Percentiles rank a stretch among this genome's conserved stretches.
Evolutionary conservation across 2,113 vertebrate species (phyloP).

Genomic region (Cebidichthys violaceus): DNA sequence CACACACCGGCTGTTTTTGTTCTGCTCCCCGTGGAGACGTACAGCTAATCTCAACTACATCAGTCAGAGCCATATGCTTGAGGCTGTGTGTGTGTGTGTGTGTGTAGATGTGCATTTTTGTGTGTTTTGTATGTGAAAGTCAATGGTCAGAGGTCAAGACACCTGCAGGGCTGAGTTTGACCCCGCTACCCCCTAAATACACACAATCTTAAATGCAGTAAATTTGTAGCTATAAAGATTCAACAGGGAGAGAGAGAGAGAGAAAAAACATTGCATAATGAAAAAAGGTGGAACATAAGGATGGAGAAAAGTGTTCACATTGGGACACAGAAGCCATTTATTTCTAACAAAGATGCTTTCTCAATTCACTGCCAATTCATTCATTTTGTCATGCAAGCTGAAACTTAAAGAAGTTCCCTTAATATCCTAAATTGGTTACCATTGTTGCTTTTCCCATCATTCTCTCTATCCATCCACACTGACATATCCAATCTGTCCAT

Average conservation of each 20-base stretch:
- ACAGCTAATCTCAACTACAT: constrained; percentile 69
- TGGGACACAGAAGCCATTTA: neutral
- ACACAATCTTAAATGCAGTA: constrained; percentile 36
- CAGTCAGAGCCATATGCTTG: constrained; percentile 62
- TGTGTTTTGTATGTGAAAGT: constrained; percentile 50
- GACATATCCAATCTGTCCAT: constrained; percentile 51
- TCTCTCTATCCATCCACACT: constrained; percentile 9
- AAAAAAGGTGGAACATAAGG: neutral
- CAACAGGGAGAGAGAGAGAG: neutral
- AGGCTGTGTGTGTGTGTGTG: constrained; percentile 45
- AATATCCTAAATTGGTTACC: neutral
- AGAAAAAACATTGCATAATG: neutral
- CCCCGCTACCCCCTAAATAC: constrained; percentile 46
- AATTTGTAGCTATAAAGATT: constrained; percentile 21
- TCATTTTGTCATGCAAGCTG: neutral
- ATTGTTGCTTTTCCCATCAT: neutral
- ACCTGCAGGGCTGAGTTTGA: constrained; percentile 70
- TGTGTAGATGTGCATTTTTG: constrained; percentile 21
- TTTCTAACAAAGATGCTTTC: neutral
- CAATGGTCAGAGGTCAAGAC: constrained; percentile 67
- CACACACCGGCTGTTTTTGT: constrained; percentile 10
- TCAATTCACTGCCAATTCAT: neutral
- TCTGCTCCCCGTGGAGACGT: constrained; percentile 60
- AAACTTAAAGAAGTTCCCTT: neutral
- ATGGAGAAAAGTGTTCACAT: neutral